phyloP scores from a whole-genome alignment of 1,140 invertebrate genomes.

The Magallana ariakensis region DNA sequence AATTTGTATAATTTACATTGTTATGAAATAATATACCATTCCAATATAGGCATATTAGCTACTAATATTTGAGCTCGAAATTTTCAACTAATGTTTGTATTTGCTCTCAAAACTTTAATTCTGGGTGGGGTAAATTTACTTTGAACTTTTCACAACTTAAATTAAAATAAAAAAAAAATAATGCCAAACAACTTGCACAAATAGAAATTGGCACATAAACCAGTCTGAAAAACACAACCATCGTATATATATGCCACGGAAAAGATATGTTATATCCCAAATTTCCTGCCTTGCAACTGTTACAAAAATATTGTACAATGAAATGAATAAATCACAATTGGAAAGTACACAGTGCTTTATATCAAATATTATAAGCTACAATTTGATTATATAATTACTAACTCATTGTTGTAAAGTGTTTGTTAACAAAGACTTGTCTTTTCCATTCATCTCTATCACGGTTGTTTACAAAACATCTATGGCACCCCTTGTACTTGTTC shows the following conservation, averaged over 20 bases:
- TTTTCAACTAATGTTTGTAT: not conserved
- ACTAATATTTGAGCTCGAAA: not conserved
- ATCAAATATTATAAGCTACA: not conserved
- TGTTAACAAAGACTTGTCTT: not conserved
- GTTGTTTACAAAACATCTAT: not conserved
- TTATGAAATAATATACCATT: not conserved
- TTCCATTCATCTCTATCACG: not conserved
- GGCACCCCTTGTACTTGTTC: constrained; percentile 6
- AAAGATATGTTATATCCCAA: not conserved
- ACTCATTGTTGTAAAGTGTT: constrained; percentile 14
- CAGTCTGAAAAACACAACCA: not conserved
- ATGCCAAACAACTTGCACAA: not conserved
- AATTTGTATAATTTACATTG: not conserved
- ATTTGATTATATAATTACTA: not conserved
- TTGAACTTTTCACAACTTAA: not conserved
- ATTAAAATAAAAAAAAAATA: not conserved
- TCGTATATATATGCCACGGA: not conserved
- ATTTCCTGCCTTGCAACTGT: not conserved
- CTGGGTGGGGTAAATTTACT: not conserved
- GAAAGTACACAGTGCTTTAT: not conserved
- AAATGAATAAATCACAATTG: not conserved
- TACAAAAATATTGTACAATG: not conserved
- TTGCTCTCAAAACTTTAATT: not conserved
- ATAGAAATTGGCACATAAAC: not conserved
- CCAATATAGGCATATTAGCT: not conserved